phyloP scores from a whole-genome alignment of 2,797 vertebrate genomes.

The Acanthurus lineatus region DNA sequence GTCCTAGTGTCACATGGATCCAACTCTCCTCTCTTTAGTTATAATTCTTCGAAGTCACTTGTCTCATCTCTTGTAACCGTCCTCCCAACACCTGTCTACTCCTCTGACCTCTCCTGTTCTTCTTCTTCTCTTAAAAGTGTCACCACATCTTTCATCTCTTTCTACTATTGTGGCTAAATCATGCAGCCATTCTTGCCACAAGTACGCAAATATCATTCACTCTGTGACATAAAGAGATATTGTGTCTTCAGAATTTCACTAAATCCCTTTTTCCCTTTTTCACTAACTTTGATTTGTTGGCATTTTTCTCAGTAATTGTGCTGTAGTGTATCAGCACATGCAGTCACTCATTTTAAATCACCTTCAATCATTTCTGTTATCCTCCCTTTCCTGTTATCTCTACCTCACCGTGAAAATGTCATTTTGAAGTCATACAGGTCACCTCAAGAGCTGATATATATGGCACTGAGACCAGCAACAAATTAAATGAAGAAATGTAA shows the following conservation, averaged over 20 bases:
- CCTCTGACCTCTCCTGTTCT: slow-evolving; percentile 39
- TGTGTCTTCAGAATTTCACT: slow-evolving; percentile 1
- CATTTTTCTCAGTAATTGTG: slow-evolving; percentile 6
- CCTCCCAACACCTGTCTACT: slow-evolving; percentile 12
- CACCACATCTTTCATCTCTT: slow-evolving; percentile 35
- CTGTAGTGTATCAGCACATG: not conserved
- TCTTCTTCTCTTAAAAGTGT: slow-evolving; percentile 40
- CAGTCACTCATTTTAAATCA: slow-evolving; percentile 4
- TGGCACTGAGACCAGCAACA: slow-evolving; percentile 1
- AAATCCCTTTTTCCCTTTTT: not conserved
- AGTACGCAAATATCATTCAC: not conserved
- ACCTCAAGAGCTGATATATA: not conserved
- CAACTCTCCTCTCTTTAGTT: slow-evolving; percentile 37
- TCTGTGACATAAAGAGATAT: not conserved
- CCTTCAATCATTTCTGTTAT: not conserved
- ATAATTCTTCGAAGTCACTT: slow-evolving; percentile 42
- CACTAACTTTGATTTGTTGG: slow-evolving; percentile 7
- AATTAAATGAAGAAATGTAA: slow-evolving; percentile 8
- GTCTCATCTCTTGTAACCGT: slow-evolving; percentile 24
- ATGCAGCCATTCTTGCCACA: slow-evolving; percentile 17
- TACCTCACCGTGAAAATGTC: slow-evolving; percentile 14
- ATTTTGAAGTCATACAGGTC: slow-evolving; percentile 23
- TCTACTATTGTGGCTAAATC: slow-evolving; percentile 21
- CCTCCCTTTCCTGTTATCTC: slow-evolving; percentile 5
- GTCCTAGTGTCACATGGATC: slow-evolving; percentile 66